Conservation (phyloP, 2,797 vertebrate species). For the Nannoperca australis region DNA sequence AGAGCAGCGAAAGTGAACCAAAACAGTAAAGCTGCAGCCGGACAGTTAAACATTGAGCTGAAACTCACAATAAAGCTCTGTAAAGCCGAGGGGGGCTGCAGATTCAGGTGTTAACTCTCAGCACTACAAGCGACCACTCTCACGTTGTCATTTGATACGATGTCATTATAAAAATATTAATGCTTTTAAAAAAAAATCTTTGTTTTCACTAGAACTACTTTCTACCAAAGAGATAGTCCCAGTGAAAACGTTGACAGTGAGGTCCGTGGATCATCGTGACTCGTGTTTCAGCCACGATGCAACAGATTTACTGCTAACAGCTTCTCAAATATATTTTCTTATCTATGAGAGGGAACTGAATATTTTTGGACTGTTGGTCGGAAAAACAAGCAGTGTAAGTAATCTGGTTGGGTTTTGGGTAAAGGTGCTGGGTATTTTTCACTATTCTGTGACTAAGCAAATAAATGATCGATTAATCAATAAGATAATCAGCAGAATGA, state of each 20-base stretch:
- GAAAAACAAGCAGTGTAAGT: neutral
- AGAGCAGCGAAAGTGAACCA: no score
- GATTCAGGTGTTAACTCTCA: neutral
- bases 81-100: neutral
- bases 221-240: no score
- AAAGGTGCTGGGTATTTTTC: neutral
- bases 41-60: neutral
- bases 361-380: conserved; percentile 2
- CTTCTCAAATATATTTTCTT: neutral
- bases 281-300: neutral
- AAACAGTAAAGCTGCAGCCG: no score
- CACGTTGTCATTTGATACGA: neutral
- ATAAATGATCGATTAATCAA: neutral
- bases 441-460: neutral
- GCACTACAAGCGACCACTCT: neutral
- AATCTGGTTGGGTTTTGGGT: neutral
- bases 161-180: neutral
- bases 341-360: neutral
- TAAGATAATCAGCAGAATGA: neutral
- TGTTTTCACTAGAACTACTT: neutral
- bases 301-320: neutral
- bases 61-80: neutral
- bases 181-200: neutral
- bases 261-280: neutral
- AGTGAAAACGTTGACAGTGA: neutral